Percentiles rank a stretch among this genome's conserved stretches.
phyloP scores from a whole-genome alignment of 1,140 invertebrate genomes.

The Drosophila mayri region DNA sequence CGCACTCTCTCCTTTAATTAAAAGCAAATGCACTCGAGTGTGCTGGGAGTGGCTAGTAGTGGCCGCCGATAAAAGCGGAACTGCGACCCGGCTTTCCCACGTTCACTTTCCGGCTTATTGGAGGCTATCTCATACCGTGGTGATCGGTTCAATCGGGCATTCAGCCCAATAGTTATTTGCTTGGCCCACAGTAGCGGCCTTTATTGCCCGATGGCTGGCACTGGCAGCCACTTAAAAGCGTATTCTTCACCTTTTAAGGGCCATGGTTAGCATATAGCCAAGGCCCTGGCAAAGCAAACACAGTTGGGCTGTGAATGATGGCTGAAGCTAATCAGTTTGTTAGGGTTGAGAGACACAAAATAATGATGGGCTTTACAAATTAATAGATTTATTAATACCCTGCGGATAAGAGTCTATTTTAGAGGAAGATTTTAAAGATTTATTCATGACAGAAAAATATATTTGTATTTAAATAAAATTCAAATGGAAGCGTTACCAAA shows the following conservation, averaged over 20 bases:
- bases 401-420: not conserved
- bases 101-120: constrained; percentile 10
- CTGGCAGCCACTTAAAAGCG: constrained; percentile 20
- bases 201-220: constrained; percentile 22
- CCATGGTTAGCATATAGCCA: constrained; percentile 57
- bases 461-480: too few relatives aligned
- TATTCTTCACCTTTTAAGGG: constrained; percentile 50
- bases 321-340: constrained; percentile 25
- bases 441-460: not conserved
- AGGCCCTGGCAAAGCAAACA: constrained; percentile 20
- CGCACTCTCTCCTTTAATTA: constrained; percentile 61
- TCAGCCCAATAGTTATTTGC: constrained; percentile 5
- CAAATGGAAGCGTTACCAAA: not conserved
- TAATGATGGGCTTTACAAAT: constrained; percentile 9
- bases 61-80: constrained; percentile 20
- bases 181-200: constrained; percentile 15
- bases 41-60: constrained; percentile 42
- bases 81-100: constrained; percentile 49
- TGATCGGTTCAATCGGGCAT: constrained; percentile 6
- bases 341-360: constrained; percentile 1
- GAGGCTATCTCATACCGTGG: constrained; percentile 3
- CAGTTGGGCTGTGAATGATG: constrained; percentile 29
- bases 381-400: constrained; percentile 10
- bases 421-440: not conserved
- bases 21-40: constrained; percentile 66